Evolutionary conservation across 2,797 vertebrate species (phyloP).

Genomic region (Harpagifer antarcticus): DNA sequence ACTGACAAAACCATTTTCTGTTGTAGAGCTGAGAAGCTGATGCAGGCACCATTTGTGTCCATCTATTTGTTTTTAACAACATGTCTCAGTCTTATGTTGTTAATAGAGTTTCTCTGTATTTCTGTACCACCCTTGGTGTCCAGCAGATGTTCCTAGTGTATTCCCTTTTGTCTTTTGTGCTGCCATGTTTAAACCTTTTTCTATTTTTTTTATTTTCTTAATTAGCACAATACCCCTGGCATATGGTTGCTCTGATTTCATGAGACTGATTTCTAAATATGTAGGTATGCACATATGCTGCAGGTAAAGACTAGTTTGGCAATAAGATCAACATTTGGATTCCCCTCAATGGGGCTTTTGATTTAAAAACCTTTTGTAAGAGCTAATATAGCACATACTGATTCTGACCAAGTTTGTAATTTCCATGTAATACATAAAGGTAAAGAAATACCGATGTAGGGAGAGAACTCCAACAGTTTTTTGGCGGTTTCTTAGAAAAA

Average conservation of each 20-base stretch:
- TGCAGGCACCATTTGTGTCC: not conserved
- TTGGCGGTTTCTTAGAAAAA: not conserved
- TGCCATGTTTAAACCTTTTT: not conserved
- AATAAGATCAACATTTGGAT: not conserved
- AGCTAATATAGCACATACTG: not conserved
- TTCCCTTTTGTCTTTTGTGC: not conserved
- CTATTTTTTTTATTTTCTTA: not conserved
- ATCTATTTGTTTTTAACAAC: constrained; percentile 7
- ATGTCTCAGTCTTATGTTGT: not conserved
- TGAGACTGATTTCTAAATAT: not conserved
- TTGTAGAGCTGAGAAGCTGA: not conserved
- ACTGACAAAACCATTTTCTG: constrained; percentile 1
- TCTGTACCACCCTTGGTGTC: not conserved
- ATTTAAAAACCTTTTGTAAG: not conserved
- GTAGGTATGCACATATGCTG: not conserved
- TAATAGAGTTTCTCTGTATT: not conserved
- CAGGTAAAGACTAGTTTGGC: not conserved
- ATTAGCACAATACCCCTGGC: not conserved
- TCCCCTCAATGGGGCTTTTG: not conserved
- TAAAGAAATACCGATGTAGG: not conserved
- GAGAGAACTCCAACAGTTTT: not conserved
- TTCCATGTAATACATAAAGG: not conserved
- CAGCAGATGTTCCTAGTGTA: not conserved
- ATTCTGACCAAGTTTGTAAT: not conserved
- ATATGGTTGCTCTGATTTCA: not conserved